Conservation (phyloP, 2,113 vertebrate genomes). For the Misgurnus anguillicaudatus region DNA sequence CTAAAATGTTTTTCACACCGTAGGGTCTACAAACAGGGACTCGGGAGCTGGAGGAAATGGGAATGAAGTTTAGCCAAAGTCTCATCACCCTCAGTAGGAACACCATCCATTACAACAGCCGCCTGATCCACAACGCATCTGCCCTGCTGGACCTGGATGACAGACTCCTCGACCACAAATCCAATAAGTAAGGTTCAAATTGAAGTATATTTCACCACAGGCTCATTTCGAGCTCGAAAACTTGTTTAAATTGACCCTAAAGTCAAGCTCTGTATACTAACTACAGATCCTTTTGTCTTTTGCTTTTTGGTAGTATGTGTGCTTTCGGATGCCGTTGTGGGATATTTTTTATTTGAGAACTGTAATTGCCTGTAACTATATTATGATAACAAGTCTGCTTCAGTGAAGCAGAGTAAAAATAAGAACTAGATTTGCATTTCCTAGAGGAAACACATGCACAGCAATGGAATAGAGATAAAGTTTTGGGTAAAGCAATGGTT, state of each 20-base stretch:
- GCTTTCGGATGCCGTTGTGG: neutral
- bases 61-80: slow-evolving; percentile 87
- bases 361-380: slow-evolving; percentile 3
- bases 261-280: neutral
- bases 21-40: slow-evolving; percentile 89
- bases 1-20: slow-evolving; percentile 9
- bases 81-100: slow-evolving; percentile 83
- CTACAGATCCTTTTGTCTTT: neutral
- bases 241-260: neutral
- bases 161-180: slow-evolving; percentile 71
- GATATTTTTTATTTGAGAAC: neutral
- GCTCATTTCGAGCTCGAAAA: neutral
- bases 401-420: slow-evolving; percentile 9
- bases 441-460: neutral
- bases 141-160: slow-evolving; percentile 73
- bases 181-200: slow-evolving; percentile 68
- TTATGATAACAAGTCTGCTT: slow-evolving; percentile 7
- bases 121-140: slow-evolving; percentile 69
- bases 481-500: neutral
- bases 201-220: neutral
- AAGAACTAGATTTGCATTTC: neutral
- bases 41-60: slow-evolving; percentile 88
- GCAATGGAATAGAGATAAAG: neutral
- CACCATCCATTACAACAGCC: slow-evolving; percentile 69
- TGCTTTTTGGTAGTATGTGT: neutral